A percentile compares a stretch with the other conserved stretches of the same genome.
Evolutionary conservation across 2,888 invertebrate species (phyloP).

Genomic region (Euplexia lucipara): DNA sequence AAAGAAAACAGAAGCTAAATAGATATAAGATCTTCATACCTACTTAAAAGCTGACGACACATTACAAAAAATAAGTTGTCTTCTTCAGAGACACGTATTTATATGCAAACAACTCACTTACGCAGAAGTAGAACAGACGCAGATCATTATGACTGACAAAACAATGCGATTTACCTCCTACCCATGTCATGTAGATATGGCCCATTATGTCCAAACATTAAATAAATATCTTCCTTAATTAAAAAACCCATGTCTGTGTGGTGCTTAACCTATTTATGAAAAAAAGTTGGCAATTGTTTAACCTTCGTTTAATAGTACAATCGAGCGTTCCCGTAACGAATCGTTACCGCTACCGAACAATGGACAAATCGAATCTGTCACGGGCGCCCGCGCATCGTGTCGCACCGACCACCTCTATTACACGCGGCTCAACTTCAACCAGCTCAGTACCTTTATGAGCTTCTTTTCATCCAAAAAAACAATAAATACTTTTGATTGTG

Average conservation of each 20-base stretch:
- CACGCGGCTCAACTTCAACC: constrained; percentile 36
- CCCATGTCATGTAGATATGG: constrained; percentile 3
- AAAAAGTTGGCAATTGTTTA: constrained; percentile 42
- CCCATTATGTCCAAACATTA: not conserved
- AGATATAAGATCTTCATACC: not conserved
- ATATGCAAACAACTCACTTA: not conserved
- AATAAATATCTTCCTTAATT: constrained; percentile 22
- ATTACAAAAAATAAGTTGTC: not conserved
- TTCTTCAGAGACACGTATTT: not conserved
- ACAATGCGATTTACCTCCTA: constrained; percentile 1
- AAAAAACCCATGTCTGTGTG: not conserved
- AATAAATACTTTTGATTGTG: not conserved
- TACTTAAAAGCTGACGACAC: not conserved
- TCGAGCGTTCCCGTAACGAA: constrained; percentile 72
- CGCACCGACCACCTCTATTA: constrained; percentile 46
- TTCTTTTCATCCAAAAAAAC: not conserved
- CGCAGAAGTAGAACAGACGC: constrained; percentile 9
- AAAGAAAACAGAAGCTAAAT: not conserved
- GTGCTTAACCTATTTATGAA: constrained; percentile 6
- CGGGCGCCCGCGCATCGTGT: constrained; percentile 71
- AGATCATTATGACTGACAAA: constrained; percentile 8
- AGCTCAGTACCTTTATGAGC: constrained; percentile 1
- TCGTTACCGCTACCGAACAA: constrained; percentile 80
- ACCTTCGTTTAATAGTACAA: constrained; percentile 53
- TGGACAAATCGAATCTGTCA: constrained; percentile 84